Percentiles rank a stretch among this genome's conserved stretches.
phyloP scores from a whole-genome alignment of 2,888 invertebrate genomes.

The Vannuccia rotundouncinata region DNA sequence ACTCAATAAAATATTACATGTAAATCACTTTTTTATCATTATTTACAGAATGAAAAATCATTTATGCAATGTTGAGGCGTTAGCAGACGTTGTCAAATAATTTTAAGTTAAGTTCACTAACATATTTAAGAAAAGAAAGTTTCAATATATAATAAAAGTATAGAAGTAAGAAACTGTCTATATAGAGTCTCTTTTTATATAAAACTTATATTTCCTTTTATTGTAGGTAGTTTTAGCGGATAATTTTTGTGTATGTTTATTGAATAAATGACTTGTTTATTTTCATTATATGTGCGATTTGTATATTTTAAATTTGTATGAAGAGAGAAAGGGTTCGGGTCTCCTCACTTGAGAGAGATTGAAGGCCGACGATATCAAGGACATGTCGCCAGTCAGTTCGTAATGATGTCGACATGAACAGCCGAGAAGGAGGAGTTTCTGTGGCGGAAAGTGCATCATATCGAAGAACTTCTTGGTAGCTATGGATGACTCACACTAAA shows the following conservation, averaged over 20 bases:
- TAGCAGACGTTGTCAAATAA: too few relatives aligned
- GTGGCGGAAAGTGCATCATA: not conserved
- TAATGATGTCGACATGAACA: not conserved
- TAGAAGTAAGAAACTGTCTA: too few relatives aligned
- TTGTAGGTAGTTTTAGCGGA: not conserved
- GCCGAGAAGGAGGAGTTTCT: not conserved
- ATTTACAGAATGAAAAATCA: too few relatives aligned
- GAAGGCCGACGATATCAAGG: not conserved
- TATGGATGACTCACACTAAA: not conserved
- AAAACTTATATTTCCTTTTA: too few relatives aligned
- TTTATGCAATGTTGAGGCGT: too few relatives aligned
- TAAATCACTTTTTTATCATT: too few relatives aligned
- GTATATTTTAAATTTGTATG: not conserved
- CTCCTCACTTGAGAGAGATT: not conserved
- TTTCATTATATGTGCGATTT: not conserved
- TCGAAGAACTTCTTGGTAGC: constrained; percentile 16
- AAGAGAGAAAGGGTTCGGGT: not conserved
- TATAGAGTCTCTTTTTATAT: too few relatives aligned
- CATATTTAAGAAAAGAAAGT: too few relatives aligned
- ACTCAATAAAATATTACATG: too few relatives aligned
- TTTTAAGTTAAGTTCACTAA: too few relatives aligned
- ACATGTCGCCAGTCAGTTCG: not conserved
- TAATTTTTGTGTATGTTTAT: not conserved
- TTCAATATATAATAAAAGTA: too few relatives aligned
- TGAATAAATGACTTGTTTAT: not conserved